These are phyloP conservation scores for Emydoidea blandingii DNA, from an alignment of 2,797 vertebrate species.

Conservation along the genomic window DNA sequence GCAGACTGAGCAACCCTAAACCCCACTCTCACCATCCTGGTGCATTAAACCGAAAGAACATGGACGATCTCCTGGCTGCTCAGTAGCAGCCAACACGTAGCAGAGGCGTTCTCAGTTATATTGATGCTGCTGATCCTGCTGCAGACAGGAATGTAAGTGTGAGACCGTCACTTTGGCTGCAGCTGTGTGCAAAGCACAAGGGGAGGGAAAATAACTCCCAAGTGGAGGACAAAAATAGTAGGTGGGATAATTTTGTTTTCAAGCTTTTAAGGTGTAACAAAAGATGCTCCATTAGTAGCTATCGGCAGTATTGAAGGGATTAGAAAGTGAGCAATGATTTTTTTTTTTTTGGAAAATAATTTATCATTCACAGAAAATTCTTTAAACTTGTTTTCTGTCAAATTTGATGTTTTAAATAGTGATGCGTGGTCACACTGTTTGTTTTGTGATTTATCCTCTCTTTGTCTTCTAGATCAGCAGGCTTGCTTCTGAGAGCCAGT, in stretches of 20 bases:
- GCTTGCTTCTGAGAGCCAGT: conserved; percentile 91
- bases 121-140: not conserved
- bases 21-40: rapidly evolving
- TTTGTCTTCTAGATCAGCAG: conserved; percentile 86
- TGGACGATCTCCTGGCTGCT: not conserved
- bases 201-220: not conserved
- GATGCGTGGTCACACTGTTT: not conserved
- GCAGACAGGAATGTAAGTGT: not conserved
- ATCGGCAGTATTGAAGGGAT: not conserved
- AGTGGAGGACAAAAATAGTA: not conserved
- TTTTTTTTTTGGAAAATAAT: not conserved
- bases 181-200: not conserved
- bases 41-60: rapidly evolving
- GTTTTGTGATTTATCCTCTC: conserved; percentile 10
- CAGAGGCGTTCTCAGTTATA: not conserved
- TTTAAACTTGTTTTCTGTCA: not conserved
- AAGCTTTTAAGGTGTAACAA: not conserved
- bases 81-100: not conserved
- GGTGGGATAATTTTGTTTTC: not conserved
- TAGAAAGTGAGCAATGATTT: not conserved
- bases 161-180: not conserved
- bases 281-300: not conserved
- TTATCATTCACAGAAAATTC: not conserved
- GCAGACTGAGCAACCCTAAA: not conserved
- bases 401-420: not conserved